Evolutionary conservation across 2,888 invertebrate genomes (phyloP).

Genomic region (Halictus ligatus): DNA sequence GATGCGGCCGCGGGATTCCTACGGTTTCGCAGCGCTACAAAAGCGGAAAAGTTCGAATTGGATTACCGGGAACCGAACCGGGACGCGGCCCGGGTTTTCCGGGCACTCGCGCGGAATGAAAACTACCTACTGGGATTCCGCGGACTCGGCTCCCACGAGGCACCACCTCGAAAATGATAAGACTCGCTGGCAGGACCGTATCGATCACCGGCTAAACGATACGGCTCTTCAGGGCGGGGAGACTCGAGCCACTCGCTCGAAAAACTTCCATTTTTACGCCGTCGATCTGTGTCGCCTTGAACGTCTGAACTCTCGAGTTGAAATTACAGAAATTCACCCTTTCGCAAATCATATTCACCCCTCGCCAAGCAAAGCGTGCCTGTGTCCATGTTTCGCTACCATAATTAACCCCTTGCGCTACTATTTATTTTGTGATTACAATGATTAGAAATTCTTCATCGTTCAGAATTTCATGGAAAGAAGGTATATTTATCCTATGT

Average conservation of each 20-base stretch:
- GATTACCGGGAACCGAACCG: constrained; percentile 19
- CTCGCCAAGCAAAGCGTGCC: too few relatives aligned
- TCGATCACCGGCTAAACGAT: constrained; percentile 2
- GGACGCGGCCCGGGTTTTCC: constrained; percentile 3
- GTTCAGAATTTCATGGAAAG: too few relatives aligned
- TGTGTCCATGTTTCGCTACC: too few relatives aligned
- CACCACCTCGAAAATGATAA: neutral
- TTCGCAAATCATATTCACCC: too few relatives aligned
- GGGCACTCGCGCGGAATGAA: constrained; percentile 21
- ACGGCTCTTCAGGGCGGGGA: neutral
- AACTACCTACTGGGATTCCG: neutral
- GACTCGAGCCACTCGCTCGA: neutral
- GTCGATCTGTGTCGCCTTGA: too few relatives aligned
- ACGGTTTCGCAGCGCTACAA: constrained; percentile 39
- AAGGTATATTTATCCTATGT: too few relatives aligned
- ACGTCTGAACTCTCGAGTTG: too few relatives aligned
- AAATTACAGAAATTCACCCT: too few relatives aligned
- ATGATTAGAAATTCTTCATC: too few relatives aligned
- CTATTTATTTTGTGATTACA: too few relatives aligned
- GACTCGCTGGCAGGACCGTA: neutral
- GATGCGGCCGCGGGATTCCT: constrained; percentile 11
- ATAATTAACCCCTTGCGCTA: too few relatives aligned
- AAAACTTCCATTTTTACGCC: too few relatives aligned
- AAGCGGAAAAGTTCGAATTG: constrained; percentile 50
- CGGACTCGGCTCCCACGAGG: neutral